These are phyloP conservation scores for Rhingia campestris DNA, from an alignment of 2,888 invertebrate species.

Conservation along the genomic window DNA sequence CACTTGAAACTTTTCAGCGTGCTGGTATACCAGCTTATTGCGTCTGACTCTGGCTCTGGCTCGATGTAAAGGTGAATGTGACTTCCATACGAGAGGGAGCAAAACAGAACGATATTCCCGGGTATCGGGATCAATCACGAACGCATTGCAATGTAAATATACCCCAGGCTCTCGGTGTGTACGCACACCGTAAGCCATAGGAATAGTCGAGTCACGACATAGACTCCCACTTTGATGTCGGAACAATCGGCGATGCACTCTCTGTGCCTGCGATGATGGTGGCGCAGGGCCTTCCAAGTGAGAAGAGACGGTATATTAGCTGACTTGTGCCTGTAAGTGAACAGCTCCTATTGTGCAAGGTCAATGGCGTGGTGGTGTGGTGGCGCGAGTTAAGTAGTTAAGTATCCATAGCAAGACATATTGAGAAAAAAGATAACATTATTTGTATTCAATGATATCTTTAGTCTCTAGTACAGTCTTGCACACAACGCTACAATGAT, in stretches of 20 bases:
- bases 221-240: slow-evolving; percentile 29
- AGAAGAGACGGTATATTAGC: slow-evolving; percentile 36
- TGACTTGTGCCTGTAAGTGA: slow-evolving; percentile 31
- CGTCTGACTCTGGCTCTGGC: neutral
- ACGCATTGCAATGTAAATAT: slow-evolving; percentile 31
- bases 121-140: slow-evolving; percentile 55
- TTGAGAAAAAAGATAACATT: too few relatives aligned
- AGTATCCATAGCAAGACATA: too few relatives aligned
- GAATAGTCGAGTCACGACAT: slow-evolving; percentile 56
- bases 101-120: neutral
- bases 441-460: too few relatives aligned
- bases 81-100: neutral
- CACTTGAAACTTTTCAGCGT: slow-evolving; percentile 55
- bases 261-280: slow-evolving; percentile 9
- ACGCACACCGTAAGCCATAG: slow-evolving; percentile 43
- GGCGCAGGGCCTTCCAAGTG: neutral
- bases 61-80: neutral
- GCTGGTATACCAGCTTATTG: neutral
- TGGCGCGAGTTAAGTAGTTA: too few relatives aligned
- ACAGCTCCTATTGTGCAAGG: slow-evolving; percentile 45
- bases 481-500: too few relatives aligned
- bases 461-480: too few relatives aligned
- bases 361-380: slow-evolving; percentile 41
- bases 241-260: neutral
- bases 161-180: neutral